Base-by-base conservation (phyloP, 2,888 invertebrate genomes). In the Steinernema carpocapsae region DNA sequence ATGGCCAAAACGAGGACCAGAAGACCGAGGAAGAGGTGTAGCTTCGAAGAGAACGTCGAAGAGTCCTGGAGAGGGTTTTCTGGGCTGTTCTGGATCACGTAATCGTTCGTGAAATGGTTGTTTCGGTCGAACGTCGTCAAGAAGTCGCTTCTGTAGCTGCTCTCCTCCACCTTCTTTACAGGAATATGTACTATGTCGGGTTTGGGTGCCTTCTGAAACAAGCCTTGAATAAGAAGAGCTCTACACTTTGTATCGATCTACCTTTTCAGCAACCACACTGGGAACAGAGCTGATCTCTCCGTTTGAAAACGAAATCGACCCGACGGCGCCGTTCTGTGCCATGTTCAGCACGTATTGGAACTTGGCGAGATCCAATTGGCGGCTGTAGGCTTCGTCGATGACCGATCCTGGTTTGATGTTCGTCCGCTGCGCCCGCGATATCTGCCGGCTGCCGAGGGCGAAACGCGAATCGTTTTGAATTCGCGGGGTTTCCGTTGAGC, bases 311-410 rank as follows among this genome's bases (percentile, higher is more conserved):
- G 64, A 64, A 26, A 64, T 29, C 10, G 64, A 64, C 29, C 64
- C 64, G 37, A 64, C 64, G n/a, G 64, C 64, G 29, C 64, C 64
- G 32, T 32, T 64, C 64, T 64, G 29, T 6, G 64, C 64, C 64
- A 64, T 64, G 64, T 32, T 64, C 17, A 64, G 64, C 1, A 64
- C 64, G 64, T 64, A 64, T 6, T 26, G 12, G 64, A 64, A 64
- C 17, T 29, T 26, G 37, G 24, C 29, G 6, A 32, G 32, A 32
- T 64, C 64, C 32, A 64, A 32, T 12, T 64, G 64, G 4, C 64
- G 29, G 32, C n/a, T 64, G 29, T 22, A 64, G 64, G 64, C 64
- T n/a, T 64, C 64, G 64, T 29, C 64, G 64, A 64, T 64, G 2
- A 37, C 29, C 32, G 64, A 64, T 10, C 24, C 52, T 1, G 29